phyloP scores from a whole-genome alignment of 2,113 vertebrate genomes.

The Oryzias celebensis region DNA sequence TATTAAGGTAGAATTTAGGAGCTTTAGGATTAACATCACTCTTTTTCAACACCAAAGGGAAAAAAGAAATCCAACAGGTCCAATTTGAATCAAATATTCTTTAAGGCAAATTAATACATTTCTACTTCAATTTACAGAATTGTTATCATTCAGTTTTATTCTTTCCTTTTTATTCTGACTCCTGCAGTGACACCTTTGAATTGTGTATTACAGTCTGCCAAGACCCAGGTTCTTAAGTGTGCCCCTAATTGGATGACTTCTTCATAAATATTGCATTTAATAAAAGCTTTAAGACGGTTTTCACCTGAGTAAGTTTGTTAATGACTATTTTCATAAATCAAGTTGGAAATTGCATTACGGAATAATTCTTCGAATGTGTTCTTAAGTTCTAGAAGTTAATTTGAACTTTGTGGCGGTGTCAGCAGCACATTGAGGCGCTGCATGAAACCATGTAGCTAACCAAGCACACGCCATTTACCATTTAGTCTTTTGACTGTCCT shows the following conservation, averaged over 20 bases:
- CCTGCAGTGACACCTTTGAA: background rate
- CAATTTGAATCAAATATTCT: too few relatives aligned
- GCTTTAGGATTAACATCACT: background rate
- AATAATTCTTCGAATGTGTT: conserved; percentile 35
- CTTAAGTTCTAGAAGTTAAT: conserved; percentile 26
- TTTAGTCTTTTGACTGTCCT: background rate
- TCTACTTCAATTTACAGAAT: background rate
- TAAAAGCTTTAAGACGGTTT: conserved; percentile 48
- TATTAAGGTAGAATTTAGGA: too few relatives aligned
- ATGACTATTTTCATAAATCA: conserved; percentile 56
- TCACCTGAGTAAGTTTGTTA: conserved; percentile 58
- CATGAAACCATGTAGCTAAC: background rate
- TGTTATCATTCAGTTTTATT: background rate
- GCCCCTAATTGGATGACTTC: conserved; percentile 43
- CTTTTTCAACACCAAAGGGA: background rate
- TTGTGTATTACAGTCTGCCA: background rate
- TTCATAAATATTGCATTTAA: conserved; percentile 49
- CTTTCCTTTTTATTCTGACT: background rate
- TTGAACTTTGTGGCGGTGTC: conserved; percentile 9
- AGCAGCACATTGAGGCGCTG: conserved; percentile 3
- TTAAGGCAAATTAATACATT: background rate
- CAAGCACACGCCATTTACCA: background rate
- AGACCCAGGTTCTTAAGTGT: conserved; percentile 9
- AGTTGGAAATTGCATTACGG: conserved; percentile 34
- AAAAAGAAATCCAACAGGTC: too few relatives aligned